Evolutionary conservation across 1,140 invertebrate species (phyloP), one percentile per base, ranked within the genome.

Genomic region (Myzus persicae): DNA sequence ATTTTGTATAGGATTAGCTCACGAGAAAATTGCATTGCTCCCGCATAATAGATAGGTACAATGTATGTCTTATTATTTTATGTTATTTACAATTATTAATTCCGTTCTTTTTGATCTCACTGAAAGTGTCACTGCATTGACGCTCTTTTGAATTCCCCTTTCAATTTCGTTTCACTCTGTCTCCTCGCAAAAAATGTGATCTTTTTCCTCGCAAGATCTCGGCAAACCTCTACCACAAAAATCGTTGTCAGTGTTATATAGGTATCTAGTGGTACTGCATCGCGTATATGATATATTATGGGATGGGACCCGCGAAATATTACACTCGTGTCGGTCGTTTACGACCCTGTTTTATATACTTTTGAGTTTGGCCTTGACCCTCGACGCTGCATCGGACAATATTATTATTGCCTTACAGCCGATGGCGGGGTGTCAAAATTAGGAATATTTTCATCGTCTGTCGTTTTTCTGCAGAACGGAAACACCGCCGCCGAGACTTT

Each of bases 321-420:
- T 44, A 51, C 24, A 40, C 36, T 82, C 81, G 8, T 40, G 24
- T 40, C 82, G 24, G 40, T n/a, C 31, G 31, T 76, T 76, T 76
- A 76, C 11, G 59, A 76, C 59, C 36, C 1, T 31, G 59, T 76
- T 76, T 76, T 76, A 67, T 76, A 76, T 76, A 76, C 14, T 76
- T 76, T 76, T 11, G 31, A 67, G 81, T 82, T 84, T 40, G 38
- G 82, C 82, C 82, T 84, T 84, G 82, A 84, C 82, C 24, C 82
- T 8, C 38, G 38, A 26, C 9, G 22, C 38, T 36, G 22, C 82
- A 40, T 84, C 82, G 81, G 38, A 76, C 59, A n/a, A n/a, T 76
- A n/a, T 76, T 76, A 76, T 76, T 76, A 76, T 82, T 38, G 18
- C 36, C 20, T 20, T 24, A 24, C 36, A 22, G 36, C 14, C 82